Percentiles rank a stretch among this genome's conserved stretches.
Conservation (phyloP, 2,113 vertebrate genomes). For the Pachypanchax playfairii region DNA sequence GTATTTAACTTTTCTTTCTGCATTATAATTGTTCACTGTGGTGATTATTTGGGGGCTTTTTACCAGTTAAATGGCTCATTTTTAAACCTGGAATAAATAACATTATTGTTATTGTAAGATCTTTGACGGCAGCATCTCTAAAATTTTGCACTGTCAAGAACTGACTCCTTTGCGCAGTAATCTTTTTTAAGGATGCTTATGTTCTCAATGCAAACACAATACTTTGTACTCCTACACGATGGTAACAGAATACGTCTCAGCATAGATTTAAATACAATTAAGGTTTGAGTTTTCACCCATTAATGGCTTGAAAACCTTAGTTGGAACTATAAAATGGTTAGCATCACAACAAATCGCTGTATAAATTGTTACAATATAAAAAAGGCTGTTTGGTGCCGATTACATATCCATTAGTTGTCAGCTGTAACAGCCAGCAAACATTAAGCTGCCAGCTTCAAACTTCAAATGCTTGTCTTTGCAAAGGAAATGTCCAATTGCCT, state of each 20-base stretch:
- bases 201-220: not conserved
- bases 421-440: not conserved
- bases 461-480: not conserved
- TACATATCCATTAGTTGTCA: not conserved
- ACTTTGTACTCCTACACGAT: not conserved
- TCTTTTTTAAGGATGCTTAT: not conserved
- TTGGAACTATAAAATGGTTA: not conserved
- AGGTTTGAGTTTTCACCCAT: not conserved
- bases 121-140: not conserved
- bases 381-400: not conserved
- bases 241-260: not conserved
- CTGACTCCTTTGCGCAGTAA: not conserved
- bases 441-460: not conserved
- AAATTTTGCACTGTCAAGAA: not conserved
- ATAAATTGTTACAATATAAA: not conserved
- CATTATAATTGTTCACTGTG: slow-evolving; percentile 19
- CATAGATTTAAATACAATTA: not conserved
- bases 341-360: not conserved
- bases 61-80: too few species aligned
- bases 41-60: slow-evolving; percentile 23
- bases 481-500: not conserved
- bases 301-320: too few species aligned
- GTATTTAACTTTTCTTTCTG: slow-evolving; percentile 8
- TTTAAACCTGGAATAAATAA: too few species aligned
- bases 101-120: not conserved